Evolutionary conservation across 2,113 vertebrate species (phyloP), one percentile per base, ranked within the genome.

Genomic region (Todiramphus saurophagus): DNA sequence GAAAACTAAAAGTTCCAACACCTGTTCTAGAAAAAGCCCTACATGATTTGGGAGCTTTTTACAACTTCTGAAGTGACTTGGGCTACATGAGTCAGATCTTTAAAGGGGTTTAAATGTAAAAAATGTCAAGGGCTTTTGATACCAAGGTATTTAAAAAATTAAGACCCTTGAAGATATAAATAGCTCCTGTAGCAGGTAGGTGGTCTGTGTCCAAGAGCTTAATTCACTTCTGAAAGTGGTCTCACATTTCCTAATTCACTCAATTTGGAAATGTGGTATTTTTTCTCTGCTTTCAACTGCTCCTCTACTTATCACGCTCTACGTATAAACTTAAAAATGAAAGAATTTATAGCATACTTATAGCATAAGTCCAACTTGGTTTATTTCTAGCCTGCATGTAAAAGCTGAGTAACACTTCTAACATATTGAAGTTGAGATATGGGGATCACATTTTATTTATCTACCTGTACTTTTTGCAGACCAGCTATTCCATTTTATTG

Each of bases 391-490:
- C 51, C 73, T 53, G 56, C 12, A 11, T 85, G 33, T 89, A 92
- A 95, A 93, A 92, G 23, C 66, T 64, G 68, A 91, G 91, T 91
- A 87, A 76, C 68, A 35, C 70, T 46, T 96, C 59, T 90, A 95
- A 83, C 13, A 5, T 77, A 80, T 85, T 91, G 83, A 62, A 43
- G 10, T 21, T 78, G 75, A 68, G 39, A 91, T 46, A 89, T 23
- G 66, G 53, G 76, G 60, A 85, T 76, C 48, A 86, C 58, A 90
- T 91, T 96, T 95, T 75, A 90, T 82, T 96, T 97, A 59, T 63
- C 93, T 94, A 83, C 39, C 68, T 89, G 27, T 90, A 23, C 56
- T 63, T 94, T 97, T 96, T 95, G 77, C 97, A 96, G 77, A 97
- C 18, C 43, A 67, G 66, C 11, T 48, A 84, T 95, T 95, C 76